Evolutionary conservation across 1,140 invertebrate genomes (phyloP).

Genomic region (Pristionchus pacificus): DNA sequence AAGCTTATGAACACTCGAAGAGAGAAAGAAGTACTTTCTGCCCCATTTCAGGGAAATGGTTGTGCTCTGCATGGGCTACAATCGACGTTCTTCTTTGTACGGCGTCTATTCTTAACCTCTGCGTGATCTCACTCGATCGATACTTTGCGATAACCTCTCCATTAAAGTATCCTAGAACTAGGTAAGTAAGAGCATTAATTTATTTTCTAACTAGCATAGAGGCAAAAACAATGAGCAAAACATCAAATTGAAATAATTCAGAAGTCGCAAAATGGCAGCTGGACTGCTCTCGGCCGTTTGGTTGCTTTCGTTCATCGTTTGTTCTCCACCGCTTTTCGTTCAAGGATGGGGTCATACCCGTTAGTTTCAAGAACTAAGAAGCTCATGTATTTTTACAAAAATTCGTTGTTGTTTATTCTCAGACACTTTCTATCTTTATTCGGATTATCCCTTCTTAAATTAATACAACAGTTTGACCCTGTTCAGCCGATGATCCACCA

Average conservation of each 20-base stretch:
- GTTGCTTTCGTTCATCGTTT: conserved; percentile 49
- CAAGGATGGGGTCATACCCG: conserved; percentile 43
- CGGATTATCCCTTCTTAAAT: no score
- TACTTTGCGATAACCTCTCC: conserved; percentile 64
- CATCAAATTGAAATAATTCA: no score
- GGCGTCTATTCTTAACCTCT: conserved; percentile 63
- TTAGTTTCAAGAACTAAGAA: conserved; percentile 19
- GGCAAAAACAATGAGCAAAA: no score
- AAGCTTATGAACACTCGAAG: not conserved
- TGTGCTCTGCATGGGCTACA: conserved; percentile 63
- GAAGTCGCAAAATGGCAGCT: conserved; percentile 51
- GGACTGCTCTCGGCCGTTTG: conserved; percentile 48
- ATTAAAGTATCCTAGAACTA: conserved; percentile 62
- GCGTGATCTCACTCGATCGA: conserved; percentile 59
- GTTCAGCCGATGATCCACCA: no score
- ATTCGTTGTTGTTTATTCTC: not conserved
- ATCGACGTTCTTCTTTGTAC: conserved; percentile 64
- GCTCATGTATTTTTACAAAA: not conserved
- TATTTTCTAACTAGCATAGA: no score
- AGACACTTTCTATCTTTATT: no score
- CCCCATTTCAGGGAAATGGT: conserved; percentile 24
- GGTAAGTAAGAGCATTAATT: conserved; percentile 29
- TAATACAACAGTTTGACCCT: no score
- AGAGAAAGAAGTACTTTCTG: not conserved
- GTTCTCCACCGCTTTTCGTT: conserved; percentile 54